Percentiles rank a stretch among this genome's conserved stretches.
Evolutionary conservation across 2,113 vertebrate genomes (phyloP).

Genomic region (Sapayoa aenigma): DNA sequence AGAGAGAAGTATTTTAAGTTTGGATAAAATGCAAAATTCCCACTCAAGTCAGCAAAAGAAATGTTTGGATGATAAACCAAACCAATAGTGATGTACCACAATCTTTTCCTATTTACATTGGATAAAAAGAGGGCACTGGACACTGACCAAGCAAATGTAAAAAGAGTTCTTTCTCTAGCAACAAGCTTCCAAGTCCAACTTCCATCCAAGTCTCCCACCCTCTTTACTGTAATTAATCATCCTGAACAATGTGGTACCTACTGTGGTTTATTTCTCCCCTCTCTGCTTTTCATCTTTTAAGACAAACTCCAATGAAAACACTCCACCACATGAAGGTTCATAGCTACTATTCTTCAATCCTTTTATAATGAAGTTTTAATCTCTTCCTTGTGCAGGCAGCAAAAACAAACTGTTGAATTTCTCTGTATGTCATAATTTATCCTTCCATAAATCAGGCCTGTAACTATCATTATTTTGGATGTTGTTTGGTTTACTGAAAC

Average conservation of each 20-base stretch:
- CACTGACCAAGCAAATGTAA: neutral
- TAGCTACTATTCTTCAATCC: neutral
- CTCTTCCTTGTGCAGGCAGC: neutral
- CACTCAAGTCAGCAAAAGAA: neutral
- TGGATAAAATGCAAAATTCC: neutral
- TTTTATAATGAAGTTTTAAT: neutral
- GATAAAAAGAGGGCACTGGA: neutral
- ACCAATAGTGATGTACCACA: neutral
- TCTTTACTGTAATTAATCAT: neutral
- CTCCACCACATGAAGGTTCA: neutral
- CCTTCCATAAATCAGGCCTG: neutral
- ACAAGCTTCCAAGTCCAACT: neutral
- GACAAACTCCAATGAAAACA: neutral
- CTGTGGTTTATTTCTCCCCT: neutral
- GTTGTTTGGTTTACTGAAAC: neutral
- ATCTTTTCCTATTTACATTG: conserved; percentile 56
- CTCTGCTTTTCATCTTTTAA: neutral
- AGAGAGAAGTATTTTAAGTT: neutral
- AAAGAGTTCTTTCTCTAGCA: neutral
- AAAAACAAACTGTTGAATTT: neutral
- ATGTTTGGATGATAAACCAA: neutral
- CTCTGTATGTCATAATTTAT: neutral
- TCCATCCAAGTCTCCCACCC: neutral
- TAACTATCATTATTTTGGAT: neutral
- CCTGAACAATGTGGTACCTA: neutral